These are phyloP conservation scores for Lamellibrachia satsuma DNA, from an alignment of 2,888 invertebrate species.

Conservation along the genomic window DNA sequence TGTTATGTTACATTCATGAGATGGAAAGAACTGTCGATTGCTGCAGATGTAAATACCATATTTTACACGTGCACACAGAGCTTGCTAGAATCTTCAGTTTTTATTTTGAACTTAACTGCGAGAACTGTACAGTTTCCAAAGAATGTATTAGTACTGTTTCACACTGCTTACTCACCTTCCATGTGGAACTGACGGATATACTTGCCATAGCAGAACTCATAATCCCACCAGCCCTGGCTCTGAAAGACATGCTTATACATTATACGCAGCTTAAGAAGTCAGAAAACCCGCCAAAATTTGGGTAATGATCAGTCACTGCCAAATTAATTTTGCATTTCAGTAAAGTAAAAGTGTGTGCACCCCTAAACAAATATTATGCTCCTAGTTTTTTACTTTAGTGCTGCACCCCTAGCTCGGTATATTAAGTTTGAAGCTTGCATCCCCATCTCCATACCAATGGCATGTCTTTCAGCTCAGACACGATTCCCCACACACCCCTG, in stretches of 20 bases:
- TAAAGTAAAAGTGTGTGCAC: no score
- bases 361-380: no score
- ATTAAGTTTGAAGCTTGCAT: no score
- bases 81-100: background rate
- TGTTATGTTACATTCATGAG: background rate
- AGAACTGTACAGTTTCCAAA: slow-evolving; percentile 24
- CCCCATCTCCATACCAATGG: no score
- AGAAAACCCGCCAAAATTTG: no score
- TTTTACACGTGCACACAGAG: background rate
- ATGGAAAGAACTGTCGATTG: background rate
- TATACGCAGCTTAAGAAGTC: background rate
- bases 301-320: no score
- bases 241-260: slow-evolving; percentile 44
- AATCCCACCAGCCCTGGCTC: slow-evolving; percentile 69
- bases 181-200: slow-evolving; percentile 66
- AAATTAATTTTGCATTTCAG: no score
- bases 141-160: slow-evolving; percentile 27
- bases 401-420: no score
- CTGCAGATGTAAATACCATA: background rate
- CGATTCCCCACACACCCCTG: no score
- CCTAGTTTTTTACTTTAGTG: no score
- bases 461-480: no score
- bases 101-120: background rate
- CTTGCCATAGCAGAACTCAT: slow-evolving; percentile 68
- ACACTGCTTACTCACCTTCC: slow-evolving; percentile 57